Base-by-base conservation (phyloP, 2,888 invertebrate genomes). In the Tinea pellionella region DNA sequence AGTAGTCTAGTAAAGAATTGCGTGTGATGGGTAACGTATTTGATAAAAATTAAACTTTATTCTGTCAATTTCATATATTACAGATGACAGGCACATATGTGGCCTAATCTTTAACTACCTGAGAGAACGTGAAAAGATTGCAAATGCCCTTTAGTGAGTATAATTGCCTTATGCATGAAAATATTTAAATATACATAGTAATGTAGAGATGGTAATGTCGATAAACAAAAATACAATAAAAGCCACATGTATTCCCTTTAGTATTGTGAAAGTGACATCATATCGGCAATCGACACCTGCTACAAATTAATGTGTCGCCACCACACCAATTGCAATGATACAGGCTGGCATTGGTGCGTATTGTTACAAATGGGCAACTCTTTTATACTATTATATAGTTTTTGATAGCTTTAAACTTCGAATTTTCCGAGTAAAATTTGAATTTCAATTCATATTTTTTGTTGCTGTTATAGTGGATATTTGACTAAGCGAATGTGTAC, bases 251-350 rank as follows among this genome's bases (percentile, higher is more conserved):
- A 57, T 57, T 57, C 32, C 57, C 32, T 57, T 32, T 57, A n/a
- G 57, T 57, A 55, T 55, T 55, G 57, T 12, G 29, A 57, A 15
- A 68, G 67, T 69, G 67, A 66, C 66, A 67, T 70, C 65, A 68
- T 61, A 65, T 61, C 68, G 70, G 74, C 76, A 77, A 78, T 78
- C 78, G 74, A 74, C 78, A 80, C 80, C 80, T 77, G 79, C 60
- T 72, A 77, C 80, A 75, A 57, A 80, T 80, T 78, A 80, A 80
- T 77, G 72, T 71, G 32, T 57, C 16, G 47, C 47, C 47, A 47
- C 37, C 37, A 37, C 37, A 37, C 37, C 9, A 37, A n/a, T n/a
- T n/a, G n/a, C n/a, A n/a, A 37, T 37, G 37, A 37, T 37, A 37
- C 15, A n/a, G 1, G 47, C 47, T 16, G 47, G 12, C 41, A 41